phyloP scores from a whole-genome alignment of 2,113 vertebrate species.

The Ranitomeya imitator region DNA sequence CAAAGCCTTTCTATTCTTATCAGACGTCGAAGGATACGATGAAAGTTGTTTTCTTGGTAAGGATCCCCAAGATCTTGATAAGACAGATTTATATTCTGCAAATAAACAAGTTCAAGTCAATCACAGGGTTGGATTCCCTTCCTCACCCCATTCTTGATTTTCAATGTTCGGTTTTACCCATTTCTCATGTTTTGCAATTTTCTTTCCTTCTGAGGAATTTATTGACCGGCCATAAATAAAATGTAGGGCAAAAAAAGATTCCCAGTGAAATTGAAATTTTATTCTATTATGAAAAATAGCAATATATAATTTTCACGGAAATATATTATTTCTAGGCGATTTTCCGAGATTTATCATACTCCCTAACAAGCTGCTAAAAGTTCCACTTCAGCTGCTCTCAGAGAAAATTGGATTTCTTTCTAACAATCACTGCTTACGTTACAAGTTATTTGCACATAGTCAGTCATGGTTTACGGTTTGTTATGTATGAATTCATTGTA shows the following conservation, averaged over 20 bases:
- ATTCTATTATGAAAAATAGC: slow-evolving; percentile 25
- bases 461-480: slow-evolving; percentile 25
- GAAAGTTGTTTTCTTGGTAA: slow-evolving; percentile 86
- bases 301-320: slow-evolving; percentile 36
- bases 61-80: slow-evolving; percentile 90
- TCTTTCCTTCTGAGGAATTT: slow-evolving; percentile 14
- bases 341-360: slow-evolving; percentile 38
- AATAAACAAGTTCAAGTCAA: slow-evolving; percentile 47
- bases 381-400: slow-evolving; percentile 43
- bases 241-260: background rate
- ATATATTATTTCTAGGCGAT: slow-evolving; percentile 33
- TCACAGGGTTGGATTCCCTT: background rate
- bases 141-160: background rate
- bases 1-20: slow-evolving; percentile 90
- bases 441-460: slow-evolving; percentile 37
- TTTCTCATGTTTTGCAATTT: slow-evolving; percentile 18
- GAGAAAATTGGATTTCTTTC: slow-evolving; percentile 37
- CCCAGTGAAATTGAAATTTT: slow-evolving; percentile 17
- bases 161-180: background rate
- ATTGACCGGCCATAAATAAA: slow-evolving; percentile 15
- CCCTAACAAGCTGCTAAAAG: slow-evolving; percentile 39
- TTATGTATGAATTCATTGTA: slow-evolving; percentile 42
- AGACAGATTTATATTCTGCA: slow-evolving; percentile 89
- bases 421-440: slow-evolving; percentile 21
- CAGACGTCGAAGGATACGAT: slow-evolving; percentile 83